Evolutionary conservation across 2,797 vertebrate species (phyloP).

Genomic region (Hoplostethus atlanticus): DNA sequence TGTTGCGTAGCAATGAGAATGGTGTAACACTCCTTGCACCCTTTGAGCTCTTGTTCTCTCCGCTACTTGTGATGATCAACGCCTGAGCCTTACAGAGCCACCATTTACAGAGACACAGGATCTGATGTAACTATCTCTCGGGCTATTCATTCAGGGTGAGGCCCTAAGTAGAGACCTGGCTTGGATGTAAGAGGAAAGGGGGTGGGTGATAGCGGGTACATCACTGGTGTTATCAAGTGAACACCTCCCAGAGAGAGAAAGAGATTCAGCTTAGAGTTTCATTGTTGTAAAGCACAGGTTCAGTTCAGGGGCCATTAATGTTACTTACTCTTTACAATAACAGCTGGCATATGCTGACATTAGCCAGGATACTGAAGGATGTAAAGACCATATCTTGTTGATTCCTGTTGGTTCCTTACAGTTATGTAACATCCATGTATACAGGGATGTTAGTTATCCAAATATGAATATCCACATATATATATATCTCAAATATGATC

Average conservation of each 20-base stretch:
- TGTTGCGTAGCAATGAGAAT: no score
- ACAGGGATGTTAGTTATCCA: no score
- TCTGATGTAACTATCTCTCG: neutral
- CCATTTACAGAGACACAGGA: conserved; percentile 8
- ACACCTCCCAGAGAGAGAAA: conserved; percentile 11
- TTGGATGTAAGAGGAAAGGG: neutral
- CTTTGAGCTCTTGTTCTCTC: neutral
- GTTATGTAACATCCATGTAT: neutral
- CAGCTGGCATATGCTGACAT: neutral
- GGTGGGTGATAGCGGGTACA: neutral
- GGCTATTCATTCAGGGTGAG: conserved; percentile 4
- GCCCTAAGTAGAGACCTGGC: neutral
- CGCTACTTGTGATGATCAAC: no score
- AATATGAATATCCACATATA: no score
- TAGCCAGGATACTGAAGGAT: neutral
- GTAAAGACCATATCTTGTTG: neutral
- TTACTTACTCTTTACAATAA: neutral
- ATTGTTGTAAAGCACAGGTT: conserved; percentile 26
- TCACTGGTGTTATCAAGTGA: neutral
- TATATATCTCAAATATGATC: no score
- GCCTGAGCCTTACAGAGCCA: neutral
- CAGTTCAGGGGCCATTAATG: neutral
- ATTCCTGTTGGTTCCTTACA: no score
- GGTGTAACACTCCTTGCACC: no score
- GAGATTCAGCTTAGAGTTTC: neutral